A percentile compares a stretch with the other conserved stretches of the same genome.
Evolutionary conservation across 1,140 invertebrate genomes (phyloP).

Genomic region (Bombus soroeensis): DNA sequence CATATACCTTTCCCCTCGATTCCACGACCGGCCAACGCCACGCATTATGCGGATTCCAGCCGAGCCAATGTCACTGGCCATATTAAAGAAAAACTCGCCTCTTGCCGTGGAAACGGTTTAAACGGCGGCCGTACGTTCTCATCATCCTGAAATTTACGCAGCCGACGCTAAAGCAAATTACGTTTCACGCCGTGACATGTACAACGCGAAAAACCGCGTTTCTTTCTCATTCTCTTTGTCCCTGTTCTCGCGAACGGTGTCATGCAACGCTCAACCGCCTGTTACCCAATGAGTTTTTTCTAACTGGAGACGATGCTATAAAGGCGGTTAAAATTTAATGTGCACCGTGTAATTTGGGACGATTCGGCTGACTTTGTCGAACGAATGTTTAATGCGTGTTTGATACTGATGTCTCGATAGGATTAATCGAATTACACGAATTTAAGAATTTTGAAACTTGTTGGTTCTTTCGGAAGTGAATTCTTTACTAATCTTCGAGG

Average conservation of each 20-base stretch:
- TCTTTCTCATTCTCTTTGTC: not conserved
- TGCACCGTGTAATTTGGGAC: not conserved
- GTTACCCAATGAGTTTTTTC: not conserved
- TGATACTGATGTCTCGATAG: not conserved
- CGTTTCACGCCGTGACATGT: constrained; percentile 25
- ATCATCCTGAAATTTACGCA: constrained; percentile 66
- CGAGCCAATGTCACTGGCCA: constrained; percentile 49
- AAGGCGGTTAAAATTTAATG: not conserved
- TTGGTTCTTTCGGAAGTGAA: not conserved
- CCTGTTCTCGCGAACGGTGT: not conserved
- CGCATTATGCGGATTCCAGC: constrained; percentile 40
- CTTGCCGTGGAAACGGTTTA: constrained; percentile 44
- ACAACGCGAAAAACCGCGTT: constrained; percentile 40
- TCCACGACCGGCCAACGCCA: not conserved
- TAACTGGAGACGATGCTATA: not conserved
- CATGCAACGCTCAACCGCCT: constrained; percentile 2
- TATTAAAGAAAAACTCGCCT: constrained; percentile 56
- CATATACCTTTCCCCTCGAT: not conserved
- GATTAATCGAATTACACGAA: not conserved
- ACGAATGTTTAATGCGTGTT: not conserved
- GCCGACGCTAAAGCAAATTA: constrained; percentile 66
- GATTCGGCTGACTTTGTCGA: not conserved
- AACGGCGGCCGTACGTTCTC: constrained; percentile 63
- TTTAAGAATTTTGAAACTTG: not conserved
- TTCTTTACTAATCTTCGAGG: not conserved